Conservation (phyloP, 2,113 vertebrate species). For the Spea multiplicata region DNA sequence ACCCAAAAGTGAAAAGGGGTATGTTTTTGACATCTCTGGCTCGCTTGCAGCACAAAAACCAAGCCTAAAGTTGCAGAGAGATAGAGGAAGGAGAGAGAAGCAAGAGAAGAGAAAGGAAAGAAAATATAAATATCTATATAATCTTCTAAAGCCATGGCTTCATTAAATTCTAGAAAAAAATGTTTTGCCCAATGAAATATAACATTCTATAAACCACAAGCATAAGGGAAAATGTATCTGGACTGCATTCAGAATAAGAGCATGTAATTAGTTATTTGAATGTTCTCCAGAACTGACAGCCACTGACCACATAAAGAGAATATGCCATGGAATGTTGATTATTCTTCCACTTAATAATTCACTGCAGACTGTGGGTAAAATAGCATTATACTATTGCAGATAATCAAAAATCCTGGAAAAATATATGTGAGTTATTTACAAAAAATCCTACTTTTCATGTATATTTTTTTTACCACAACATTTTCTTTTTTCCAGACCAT, state of each 20-base stretch:
- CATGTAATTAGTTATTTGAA: conserved; percentile 8
- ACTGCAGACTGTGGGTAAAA: not conserved
- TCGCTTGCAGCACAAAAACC: too few relatives aligned
- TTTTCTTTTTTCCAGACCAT: not conserved
- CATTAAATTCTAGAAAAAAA: too few relatives aligned
- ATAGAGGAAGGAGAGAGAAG: too few relatives aligned
- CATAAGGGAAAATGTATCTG: conserved; percentile 60
- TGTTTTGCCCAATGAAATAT: too few relatives aligned
- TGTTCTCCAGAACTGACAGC: not conserved
- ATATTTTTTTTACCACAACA: not conserved
- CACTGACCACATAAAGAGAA: not conserved
- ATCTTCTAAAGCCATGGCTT: too few relatives aligned
- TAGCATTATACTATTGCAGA: not conserved
- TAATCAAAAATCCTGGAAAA: not conserved
- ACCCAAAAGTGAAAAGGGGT: too few relatives aligned
- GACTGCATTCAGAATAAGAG: conserved; percentile 50
- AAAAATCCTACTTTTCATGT: not conserved
- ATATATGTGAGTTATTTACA: not conserved
- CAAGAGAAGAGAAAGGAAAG: too few relatives aligned
- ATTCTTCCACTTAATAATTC: not conserved
- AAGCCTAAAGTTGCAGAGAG: too few relatives aligned
- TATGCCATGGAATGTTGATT: not conserved
- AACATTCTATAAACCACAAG: conserved; percentile 17
- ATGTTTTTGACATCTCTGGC: too few relatives aligned
- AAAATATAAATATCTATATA: too few relatives aligned